Evolutionary conservation across 2,888 invertebrate genomes (phyloP).

Genomic region (Sarcophaga variegata): DNA sequence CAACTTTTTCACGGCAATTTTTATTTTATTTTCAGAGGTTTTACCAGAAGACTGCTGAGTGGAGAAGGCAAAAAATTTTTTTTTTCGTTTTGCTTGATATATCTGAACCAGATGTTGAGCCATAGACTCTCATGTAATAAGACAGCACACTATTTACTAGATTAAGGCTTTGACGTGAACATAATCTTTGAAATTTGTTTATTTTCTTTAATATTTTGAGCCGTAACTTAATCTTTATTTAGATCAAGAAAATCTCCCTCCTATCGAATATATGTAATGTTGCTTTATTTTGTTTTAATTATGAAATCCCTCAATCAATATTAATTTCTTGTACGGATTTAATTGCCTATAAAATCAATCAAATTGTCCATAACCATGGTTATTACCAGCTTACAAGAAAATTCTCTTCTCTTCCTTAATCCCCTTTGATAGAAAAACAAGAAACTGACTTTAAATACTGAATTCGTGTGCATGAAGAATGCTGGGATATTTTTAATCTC

Average conservation of each 20-base stretch:
- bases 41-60: too few species aligned
- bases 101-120: too few species aligned
- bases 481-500: background rate
- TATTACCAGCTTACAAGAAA: constrained; percentile 11
- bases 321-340: constrained; percentile 11
- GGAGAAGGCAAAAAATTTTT: too few species aligned
- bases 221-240: too few species aligned
- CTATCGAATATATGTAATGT: background rate
- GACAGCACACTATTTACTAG: too few species aligned
- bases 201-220: too few species aligned
- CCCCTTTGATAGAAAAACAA: too few species aligned
- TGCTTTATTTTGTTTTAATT: constrained; percentile 14
- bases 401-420: background rate
- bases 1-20: too few species aligned
- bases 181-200: too few species aligned
- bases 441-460: background rate
- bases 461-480: background rate
- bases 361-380: constrained; percentile 44
- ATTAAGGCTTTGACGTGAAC: rapidly evolving
- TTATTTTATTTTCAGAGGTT: too few species aligned
- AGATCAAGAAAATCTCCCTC: background rate
- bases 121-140: too few species aligned
- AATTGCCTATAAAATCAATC: constrained; percentile 53
- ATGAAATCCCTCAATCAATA: background rate
- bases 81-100: too few species aligned